Base-by-base conservation (phyloP, 2,113 vertebrate species). In the Oreotrochilus melanogaster region DNA sequence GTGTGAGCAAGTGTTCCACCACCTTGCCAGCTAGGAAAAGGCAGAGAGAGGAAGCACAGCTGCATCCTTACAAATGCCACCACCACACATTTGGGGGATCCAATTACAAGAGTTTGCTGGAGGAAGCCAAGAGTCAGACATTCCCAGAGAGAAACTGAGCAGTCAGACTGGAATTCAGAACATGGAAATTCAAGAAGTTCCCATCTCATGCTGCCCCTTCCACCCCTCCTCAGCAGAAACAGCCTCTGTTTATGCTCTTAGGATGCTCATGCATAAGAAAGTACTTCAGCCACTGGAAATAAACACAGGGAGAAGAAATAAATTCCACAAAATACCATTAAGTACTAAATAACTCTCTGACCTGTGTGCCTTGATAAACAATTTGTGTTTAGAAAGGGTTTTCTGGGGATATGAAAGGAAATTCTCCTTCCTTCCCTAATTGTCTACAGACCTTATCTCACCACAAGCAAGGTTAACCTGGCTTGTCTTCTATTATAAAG, bases 61-160 rank as follows among this genome's bases (percentile, higher is more conserved):
- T 17, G 4, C 31, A n/a, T 14, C 54, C 39, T 19, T 11, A 24
- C 10, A 27, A 28, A 54, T 7, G 9, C 5, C 30, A 5, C 5
- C 30, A 5, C n/a, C 15, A 33, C 3, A 37, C 30, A 14, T 19
- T 19, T 14, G n/a, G 42, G 14, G 0, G 1, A 18, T 10, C 18
- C 65, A 30, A 0, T 8, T 9, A 14, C 39, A 62, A 11, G 22
- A 35, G 60, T 6, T 48, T 61, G 33, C 17, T 2, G 2, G 1
- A 37, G 45, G 39, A 51, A 82, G 19, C 22, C 7, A 13, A 7
- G 4, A 67, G 37, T 18, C 43, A 56, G 31, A 27, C 21, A 17
- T 0, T 69, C 53, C 43, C 50, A 27, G 8, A 9, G 25, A 33
- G 64, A 31, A 10, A 58, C 28, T 21, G 78, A 76, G 13, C 19